A percentile compares a stretch with the other conserved stretches of the same genome.
phyloP scores from a whole-genome alignment of 2,113 vertebrate genomes.

The Barbus barbus region DNA sequence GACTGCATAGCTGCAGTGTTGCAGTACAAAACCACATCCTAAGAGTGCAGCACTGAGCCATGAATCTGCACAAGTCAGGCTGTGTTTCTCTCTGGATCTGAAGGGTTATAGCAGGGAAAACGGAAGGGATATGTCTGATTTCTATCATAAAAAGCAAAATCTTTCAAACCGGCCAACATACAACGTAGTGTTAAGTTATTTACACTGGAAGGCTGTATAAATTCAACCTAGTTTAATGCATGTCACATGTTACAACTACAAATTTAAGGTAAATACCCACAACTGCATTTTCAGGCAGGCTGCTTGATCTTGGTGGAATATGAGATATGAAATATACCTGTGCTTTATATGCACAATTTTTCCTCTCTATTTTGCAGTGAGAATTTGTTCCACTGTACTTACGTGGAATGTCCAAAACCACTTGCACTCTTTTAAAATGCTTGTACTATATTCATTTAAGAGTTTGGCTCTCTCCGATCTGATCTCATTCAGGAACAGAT shows the following conservation, averaged over 20 bases:
- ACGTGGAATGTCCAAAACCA: conserved; percentile 1
- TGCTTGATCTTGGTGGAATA: neutral
- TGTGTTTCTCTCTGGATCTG: conserved; percentile 3
- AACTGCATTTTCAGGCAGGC: conserved; percentile 2
- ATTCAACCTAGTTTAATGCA: no score
- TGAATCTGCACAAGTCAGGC: neutral
- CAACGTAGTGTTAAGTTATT: no score
- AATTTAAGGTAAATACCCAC: neutral
- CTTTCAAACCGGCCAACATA: no score
- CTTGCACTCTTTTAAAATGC: neutral
- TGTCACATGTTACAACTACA: neutral
- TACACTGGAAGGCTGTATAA: no score
- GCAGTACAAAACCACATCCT: neutral
- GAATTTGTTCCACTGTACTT: neutral
- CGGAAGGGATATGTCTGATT: conserved; percentile 14
- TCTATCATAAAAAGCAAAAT: neutral
- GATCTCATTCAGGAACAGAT: conserved; percentile 1
- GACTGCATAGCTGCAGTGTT: conserved; percentile 56
- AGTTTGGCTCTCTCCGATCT: neutral
- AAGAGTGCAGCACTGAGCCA: neutral
- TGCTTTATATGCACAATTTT: neutral
- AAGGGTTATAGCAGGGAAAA: neutral
- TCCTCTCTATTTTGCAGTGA: conserved; percentile 14
- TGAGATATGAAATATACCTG: neutral
- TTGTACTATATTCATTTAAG: conserved; percentile 2